A percentile compares a stretch with the other conserved stretches of the same genome.
phyloP scores from a whole-genome alignment of 2,113 vertebrate species.

The Saccopteryx bilineata region DNA sequence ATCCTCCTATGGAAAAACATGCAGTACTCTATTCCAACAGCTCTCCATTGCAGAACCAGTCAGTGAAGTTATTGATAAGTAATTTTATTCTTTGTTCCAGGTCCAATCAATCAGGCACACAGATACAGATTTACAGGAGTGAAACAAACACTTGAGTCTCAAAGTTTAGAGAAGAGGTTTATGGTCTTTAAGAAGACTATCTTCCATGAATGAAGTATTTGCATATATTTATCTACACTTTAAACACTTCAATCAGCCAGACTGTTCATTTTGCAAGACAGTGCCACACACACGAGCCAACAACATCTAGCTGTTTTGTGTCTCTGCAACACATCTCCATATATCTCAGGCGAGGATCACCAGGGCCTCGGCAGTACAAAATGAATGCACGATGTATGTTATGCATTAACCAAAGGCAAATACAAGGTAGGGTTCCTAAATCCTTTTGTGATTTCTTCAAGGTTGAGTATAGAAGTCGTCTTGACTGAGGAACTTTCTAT shows the following conservation, averaged over 20 bases:
- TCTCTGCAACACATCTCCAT: background rate
- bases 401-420: background rate
- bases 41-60: constrained; percentile 75
- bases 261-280: background rate
- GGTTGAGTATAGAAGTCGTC: background rate
- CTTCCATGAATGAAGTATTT: background rate
- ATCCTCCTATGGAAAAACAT: background rate
- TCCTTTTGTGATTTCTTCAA: background rate
- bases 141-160: background rate
- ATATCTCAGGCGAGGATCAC: background rate
- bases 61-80: background rate
- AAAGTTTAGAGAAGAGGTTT: background rate
- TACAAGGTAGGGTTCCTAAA: background rate
- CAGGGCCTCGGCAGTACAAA: background rate
- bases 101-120: background rate
- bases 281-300: background rate
- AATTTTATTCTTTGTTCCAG: background rate
- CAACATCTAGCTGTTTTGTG: background rate
- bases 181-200: background rate
- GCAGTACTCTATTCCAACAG: constrained; percentile 60
- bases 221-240: background rate
- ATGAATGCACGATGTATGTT: background rate
- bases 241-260: background rate
- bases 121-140: background rate
- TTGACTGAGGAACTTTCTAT: background rate